phyloP scores from a whole-genome alignment of 2,113 vertebrate species.

The Patagioenas fasciata region DNA sequence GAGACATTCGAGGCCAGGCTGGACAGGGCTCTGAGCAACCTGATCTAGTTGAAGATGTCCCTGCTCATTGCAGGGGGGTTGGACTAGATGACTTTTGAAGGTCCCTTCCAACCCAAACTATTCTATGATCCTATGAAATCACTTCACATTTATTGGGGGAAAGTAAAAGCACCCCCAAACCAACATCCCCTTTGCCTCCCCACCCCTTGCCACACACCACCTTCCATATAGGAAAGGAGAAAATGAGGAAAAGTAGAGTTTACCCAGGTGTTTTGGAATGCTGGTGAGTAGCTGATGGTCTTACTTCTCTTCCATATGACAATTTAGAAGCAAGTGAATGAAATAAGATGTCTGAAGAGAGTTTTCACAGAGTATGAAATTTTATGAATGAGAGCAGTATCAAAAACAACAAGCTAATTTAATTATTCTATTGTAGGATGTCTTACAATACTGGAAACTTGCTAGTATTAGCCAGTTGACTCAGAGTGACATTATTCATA shows the following conservation, averaged over 20 bases:
- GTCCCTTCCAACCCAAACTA: too few relatives aligned
- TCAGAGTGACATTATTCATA: slow-evolving; percentile 5
- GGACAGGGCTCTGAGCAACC: too few relatives aligned
- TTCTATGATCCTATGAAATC: not conserved
- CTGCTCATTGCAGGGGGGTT: too few relatives aligned
- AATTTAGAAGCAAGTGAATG: not conserved
- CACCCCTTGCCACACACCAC: not conserved
- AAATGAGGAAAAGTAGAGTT: not conserved
- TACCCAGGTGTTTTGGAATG: not conserved
- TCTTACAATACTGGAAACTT: not conserved
- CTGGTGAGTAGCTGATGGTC: not conserved
- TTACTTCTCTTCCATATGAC: not conserved
- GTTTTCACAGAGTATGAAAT: not conserved
- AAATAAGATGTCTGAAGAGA: not conserved
- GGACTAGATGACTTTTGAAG: too few relatives aligned
- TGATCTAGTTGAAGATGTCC: too few relatives aligned
- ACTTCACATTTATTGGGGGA: not conserved
- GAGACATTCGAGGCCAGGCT: too few relatives aligned
- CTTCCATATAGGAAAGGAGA: not conserved
- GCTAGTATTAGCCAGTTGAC: slow-evolving; percentile 9
- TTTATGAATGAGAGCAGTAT: slow-evolving; percentile 28
- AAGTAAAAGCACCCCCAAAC: not conserved
- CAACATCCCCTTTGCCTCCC: not conserved
- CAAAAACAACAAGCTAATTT: not conserved
- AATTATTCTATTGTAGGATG: not conserved